These are phyloP conservation scores for Hexactinellida sp. DNA, from an alignment of 37 sponge, comb jelly and placozoan species.

Conservation along the genomic window DNA sequence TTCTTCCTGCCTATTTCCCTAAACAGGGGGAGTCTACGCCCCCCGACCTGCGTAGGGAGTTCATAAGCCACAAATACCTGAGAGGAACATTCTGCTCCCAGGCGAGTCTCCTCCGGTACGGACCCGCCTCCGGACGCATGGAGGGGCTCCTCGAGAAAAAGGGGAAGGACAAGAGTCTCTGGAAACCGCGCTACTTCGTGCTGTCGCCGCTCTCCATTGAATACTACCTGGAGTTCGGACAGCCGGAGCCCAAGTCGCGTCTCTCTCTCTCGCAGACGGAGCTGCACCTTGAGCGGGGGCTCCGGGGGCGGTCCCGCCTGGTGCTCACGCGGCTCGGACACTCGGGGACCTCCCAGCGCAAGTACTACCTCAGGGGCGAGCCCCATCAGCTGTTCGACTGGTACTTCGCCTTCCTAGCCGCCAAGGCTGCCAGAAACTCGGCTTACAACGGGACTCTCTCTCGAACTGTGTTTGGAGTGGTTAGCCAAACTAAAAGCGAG, in stretches of 20 bases:
- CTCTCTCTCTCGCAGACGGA: background rate
- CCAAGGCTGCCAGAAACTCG: background rate
- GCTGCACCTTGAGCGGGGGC: background rate
- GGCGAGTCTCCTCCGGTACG: background rate
- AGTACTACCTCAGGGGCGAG: background rate
- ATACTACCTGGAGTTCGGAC: background rate
- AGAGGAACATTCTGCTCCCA: background rate
- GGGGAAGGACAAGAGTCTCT: slow-evolving; percentile 9
- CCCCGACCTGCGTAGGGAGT: background rate
- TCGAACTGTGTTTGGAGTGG: background rate
- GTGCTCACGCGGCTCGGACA: background rate
- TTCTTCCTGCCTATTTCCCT: background rate
- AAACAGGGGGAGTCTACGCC: background rate
- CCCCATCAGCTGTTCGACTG: background rate
- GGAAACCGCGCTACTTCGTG: background rate
- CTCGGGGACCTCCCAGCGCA: background rate
- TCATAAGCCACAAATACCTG: background rate
- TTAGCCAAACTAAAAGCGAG: background rate
- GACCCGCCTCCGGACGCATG: background rate
- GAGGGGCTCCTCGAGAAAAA: background rate
- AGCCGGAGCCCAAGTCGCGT: background rate
- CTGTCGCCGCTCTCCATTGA: background rate
- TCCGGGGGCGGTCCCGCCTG: background rate
- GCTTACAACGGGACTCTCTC: background rate
- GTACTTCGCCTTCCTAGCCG: background rate